Evolutionary conservation across 2,113 vertebrate genomes (phyloP).

Genomic region (Rana temporaria): DNA sequence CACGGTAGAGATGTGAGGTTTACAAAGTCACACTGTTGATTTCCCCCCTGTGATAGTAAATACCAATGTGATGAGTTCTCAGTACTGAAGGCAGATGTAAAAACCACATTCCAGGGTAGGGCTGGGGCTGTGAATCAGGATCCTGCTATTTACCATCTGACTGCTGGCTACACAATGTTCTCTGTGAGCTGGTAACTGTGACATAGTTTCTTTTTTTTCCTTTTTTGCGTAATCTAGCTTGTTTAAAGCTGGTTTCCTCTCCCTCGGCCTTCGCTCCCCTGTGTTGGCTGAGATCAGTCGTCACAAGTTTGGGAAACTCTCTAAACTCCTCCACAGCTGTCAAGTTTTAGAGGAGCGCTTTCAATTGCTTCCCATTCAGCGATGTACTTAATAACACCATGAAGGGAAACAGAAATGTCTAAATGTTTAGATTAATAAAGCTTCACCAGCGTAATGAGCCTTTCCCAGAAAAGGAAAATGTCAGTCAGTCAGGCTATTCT

Average conservation of each 20-base stretch:
- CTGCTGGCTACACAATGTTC: constrained; percentile 3
- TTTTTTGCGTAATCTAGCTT: constrained; percentile 3
- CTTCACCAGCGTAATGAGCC: too few relatives aligned
- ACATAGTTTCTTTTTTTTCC: constrained; percentile 26
- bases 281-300: background rate
- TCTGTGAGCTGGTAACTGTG: constrained; percentile 5
- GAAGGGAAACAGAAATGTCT: too few relatives aligned
- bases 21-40: background rate
- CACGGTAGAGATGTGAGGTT: too few relatives aligned
- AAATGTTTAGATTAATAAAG: too few relatives aligned
- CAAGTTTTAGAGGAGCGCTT: too few relatives aligned
- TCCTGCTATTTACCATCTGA: constrained; percentile 30
- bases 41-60: background rate
- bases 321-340: background rate
- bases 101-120: constrained; percentile 44
- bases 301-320: constrained; percentile 34
- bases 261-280: background rate
- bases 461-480: too few relatives aligned
- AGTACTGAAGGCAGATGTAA: constrained; percentile 18
- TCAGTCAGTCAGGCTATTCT: too few relatives aligned
- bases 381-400: too few relatives aligned
- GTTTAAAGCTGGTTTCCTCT: background rate
- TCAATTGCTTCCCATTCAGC: too few relatives aligned
- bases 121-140: constrained; percentile 45
- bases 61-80: background rate